Evolutionary conservation across 2,113 vertebrate genomes (phyloP).

Genomic region (Notiomystis cincta): DNA sequence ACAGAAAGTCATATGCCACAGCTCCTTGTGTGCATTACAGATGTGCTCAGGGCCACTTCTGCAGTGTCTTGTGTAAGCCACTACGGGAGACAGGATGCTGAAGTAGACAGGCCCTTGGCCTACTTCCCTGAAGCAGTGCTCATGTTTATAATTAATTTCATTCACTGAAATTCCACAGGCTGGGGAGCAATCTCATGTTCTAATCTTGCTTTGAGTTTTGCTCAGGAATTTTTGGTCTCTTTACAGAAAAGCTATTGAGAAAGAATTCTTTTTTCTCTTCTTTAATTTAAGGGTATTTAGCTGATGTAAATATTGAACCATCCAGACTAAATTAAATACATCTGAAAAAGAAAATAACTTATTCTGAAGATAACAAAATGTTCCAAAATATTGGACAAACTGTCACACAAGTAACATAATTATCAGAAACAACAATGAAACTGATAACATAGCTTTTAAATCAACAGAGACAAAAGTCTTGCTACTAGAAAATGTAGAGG

Average conservation of each 20-base stretch:
- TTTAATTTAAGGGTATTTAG: neutral
- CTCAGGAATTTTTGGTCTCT: neutral
- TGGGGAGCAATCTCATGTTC: neutral
- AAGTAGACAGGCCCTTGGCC: constrained; percentile 7
- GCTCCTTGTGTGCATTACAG: neutral
- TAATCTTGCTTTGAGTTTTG: constrained; percentile 8
- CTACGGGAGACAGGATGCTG: constrained; percentile 12
- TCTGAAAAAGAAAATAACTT: neutral
- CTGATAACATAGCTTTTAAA: neutral
- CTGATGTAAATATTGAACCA: neutral
- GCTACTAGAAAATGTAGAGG: neutral
- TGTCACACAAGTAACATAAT: neutral
- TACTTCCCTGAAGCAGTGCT: constrained; percentile 9
- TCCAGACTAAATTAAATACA: neutral
- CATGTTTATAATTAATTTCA: constrained; percentile 50
- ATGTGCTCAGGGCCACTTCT: neutral
- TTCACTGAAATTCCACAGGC: constrained; percentile 27
- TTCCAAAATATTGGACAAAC: neutral
- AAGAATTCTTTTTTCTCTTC: neutral
- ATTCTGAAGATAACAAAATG: neutral
- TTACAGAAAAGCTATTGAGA: neutral
- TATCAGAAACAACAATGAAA: neutral
- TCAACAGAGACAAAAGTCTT: neutral
- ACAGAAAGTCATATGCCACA: neutral
- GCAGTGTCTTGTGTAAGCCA: neutral